Percentiles rank a stretch among this genome's conserved stretches.
phyloP scores from a whole-genome alignment of 1,140 invertebrate species.

The Pantala flavescens region DNA sequence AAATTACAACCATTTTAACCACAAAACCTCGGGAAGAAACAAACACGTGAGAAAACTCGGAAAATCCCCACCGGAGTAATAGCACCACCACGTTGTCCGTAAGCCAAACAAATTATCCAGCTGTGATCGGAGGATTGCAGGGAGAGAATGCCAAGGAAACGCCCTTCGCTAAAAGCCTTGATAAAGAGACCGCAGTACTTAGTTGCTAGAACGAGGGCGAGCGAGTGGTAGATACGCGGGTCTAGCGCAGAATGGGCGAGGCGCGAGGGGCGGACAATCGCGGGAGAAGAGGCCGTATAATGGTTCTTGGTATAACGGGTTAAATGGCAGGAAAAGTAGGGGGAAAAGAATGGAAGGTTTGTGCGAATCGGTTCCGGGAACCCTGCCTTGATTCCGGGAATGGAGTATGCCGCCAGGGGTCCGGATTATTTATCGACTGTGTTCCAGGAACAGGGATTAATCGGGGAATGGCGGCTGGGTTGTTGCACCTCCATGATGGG shows the following conservation, averaged over 20 bases:
- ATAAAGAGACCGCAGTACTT: too few species aligned
- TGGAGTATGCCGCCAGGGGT: background rate
- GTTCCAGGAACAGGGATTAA: background rate
- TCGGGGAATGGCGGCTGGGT: background rate
- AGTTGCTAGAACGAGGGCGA: background rate
- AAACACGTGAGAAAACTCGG: too few species aligned
- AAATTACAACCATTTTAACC: too few species aligned
- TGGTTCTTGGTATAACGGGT: background rate
- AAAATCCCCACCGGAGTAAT: too few species aligned
- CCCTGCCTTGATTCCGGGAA: background rate
- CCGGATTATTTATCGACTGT: constrained; percentile 9
- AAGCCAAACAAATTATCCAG: too few species aligned
- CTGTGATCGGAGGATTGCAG: too few species aligned
- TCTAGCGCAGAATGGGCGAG: background rate
- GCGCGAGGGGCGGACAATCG: background rate
- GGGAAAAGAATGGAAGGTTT: background rate
- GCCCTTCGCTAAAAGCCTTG: too few species aligned
- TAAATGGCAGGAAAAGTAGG: background rate
- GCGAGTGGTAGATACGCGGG: background rate
- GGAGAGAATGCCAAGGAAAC: too few species aligned
- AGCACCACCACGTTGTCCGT: too few species aligned
- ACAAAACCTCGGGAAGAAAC: too few species aligned
- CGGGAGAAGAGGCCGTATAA: background rate
- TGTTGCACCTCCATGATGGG: background rate
- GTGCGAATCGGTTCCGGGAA: background rate